Percentiles rank a stretch among this genome's conserved stretches.
phyloP scores from a whole-genome alignment of 1,140 invertebrate species.

The Aleiodes sp. region DNA sequence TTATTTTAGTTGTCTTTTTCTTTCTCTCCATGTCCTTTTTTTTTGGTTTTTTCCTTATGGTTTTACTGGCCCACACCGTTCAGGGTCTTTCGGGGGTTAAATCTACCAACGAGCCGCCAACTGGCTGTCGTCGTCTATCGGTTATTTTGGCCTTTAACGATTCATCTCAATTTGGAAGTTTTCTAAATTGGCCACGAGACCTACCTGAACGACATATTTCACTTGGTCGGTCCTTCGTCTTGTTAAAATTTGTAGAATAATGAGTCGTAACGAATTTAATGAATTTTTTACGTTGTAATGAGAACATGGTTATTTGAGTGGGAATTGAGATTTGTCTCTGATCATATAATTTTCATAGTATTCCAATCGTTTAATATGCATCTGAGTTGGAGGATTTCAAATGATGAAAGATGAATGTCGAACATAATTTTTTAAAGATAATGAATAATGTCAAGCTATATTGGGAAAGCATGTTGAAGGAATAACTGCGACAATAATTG shows the following conservation, averaged over 20 bases:
- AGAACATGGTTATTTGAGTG: too few species aligned
- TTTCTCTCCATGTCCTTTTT: not conserved
- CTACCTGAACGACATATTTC: conserved; percentile 18
- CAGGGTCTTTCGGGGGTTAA: not conserved
- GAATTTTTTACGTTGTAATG: conserved; percentile 6
- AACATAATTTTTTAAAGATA: too few species aligned
- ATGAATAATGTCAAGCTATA: too few species aligned
- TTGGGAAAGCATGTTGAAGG: too few species aligned
- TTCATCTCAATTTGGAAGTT: conserved; percentile 25
- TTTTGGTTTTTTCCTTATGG: not conserved
- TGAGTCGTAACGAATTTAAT: not conserved
- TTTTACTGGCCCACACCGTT: conserved; percentile 1
- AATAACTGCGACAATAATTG: too few species aligned
- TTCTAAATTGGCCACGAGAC: conserved; percentile 26
- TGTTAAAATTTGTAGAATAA: conserved; percentile 4
- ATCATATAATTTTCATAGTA: too few species aligned
- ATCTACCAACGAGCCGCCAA: conserved; percentile 17
- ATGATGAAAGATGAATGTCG: too few species aligned
- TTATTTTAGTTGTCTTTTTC: conserved; percentile 5
- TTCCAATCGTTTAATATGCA: too few species aligned
- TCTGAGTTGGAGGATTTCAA: too few species aligned
- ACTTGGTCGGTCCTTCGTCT: not conserved
- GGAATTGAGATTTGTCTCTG: too few species aligned
- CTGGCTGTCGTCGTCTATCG: conserved; percentile 5
- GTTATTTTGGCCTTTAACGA: conserved; percentile 7